These are phyloP conservation scores for Rhineura floridana DNA, from an alignment of 2,113 vertebrate species.

Conservation along the genomic window DNA sequence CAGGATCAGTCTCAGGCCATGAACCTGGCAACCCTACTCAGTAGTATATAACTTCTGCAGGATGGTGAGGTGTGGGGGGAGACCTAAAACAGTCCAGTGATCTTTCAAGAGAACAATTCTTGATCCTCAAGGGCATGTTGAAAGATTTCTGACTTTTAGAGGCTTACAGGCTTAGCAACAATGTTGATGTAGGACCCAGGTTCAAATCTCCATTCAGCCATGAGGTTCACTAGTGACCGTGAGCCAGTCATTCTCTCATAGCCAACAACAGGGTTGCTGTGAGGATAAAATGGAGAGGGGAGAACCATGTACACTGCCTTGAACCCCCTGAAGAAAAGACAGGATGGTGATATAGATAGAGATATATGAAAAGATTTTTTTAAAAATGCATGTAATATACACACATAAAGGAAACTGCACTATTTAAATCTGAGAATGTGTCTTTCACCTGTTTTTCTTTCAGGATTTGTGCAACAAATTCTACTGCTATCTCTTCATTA, in stretches of 20 bases:
- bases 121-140: neutral
- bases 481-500: slow-evolving; percentile 47
- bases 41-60: neutral
- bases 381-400: neutral
- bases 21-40: no score
- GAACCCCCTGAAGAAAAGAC: neutral
- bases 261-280: neutral
- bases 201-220: neutral
- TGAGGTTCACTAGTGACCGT: neutral
- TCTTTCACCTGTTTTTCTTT: neutral
- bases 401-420: neutral
- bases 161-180: neutral
- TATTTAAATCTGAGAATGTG: neutral
- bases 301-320: neutral
- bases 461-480: neutral
- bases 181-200: no score
- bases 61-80: neutral
- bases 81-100: neutral
- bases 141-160: neutral
- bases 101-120: neutral
- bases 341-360: no score
- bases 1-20: no score
- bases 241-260: neutral
- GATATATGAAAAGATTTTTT: neutral
- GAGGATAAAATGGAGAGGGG: neutral